Evolutionary conservation across 2,888 invertebrate species (phyloP).

Genomic region (Cepaea hortensis): DNA sequence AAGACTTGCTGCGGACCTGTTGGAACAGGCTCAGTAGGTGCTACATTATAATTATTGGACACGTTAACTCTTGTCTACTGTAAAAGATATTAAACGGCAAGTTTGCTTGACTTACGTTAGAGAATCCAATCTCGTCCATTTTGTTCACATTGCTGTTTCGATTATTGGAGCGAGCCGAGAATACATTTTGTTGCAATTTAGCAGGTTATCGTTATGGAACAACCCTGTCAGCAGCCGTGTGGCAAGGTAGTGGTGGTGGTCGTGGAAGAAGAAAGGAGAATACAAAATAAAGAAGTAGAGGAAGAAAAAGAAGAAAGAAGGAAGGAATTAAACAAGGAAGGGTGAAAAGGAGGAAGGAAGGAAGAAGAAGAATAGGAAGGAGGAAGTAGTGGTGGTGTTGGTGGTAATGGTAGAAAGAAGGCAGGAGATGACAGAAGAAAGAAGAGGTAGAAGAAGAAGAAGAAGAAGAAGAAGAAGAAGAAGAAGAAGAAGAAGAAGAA

Average conservation of each 20-base stretch:
- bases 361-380: neutral
- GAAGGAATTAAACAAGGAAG: neutral
- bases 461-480: conserved; percentile 1
- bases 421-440: neutral
- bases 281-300: neutral
- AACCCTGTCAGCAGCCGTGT: too few species aligned
- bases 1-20: too few species aligned
- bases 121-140: too few species aligned
- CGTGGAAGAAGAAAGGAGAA: neutral
- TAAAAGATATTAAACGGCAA: too few species aligned
- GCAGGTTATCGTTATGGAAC: too few species aligned
- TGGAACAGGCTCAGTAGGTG: too few species aligned
- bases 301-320: neutral
- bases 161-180: too few species aligned
- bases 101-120: too few species aligned
- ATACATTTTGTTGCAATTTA: too few species aligned
- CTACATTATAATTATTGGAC: too few species aligned
- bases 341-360: neutral
- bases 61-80: too few species aligned
- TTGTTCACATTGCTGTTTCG: too few species aligned
- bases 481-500: neutral
- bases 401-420: neutral
- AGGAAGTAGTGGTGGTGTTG: neutral
- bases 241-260: neutral
- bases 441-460: neutral